Evolutionary conservation across 2,113 vertebrate genomes (phyloP), one percentile per base, ranked within the genome.

Genomic region (Hylia prasina): DNA sequence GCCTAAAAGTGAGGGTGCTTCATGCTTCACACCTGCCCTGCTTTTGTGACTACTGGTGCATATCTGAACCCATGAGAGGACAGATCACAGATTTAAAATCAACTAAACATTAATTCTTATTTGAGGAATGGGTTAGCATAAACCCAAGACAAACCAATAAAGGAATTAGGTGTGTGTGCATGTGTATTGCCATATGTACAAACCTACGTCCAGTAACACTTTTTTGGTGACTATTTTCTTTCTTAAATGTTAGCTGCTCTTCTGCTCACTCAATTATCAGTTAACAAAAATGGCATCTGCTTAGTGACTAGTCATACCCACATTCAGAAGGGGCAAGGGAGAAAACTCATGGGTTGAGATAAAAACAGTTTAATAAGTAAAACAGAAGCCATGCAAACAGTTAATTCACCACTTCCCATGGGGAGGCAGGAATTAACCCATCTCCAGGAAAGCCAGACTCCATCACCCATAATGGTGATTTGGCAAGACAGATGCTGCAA

Each of bases 381-480:
- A 18, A 54, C 23, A 66, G 86, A 89, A 80, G 19, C 31, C 6
- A 2, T 0, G 0, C 39, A 64, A 8, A 3, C 12, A 92, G 87
- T 84, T 57, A 0, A 51, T 69, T 73, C 37, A 47, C 13, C 7
- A 10, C 37, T 51, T 65, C 42, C 51, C 19, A 31, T 4, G 0
- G 6, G 39, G 58, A 83, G 57, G 39, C 33, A 84, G 33, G 40
- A 31, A 44, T 24, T 60, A 69, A 70, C 15, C 33, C 69, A 51
- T 15, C 23, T 14, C 48, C 40, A 69, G 45, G 54, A 84, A 33
- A 90, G 64, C 23, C 64, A n/a, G 33, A 42, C 13, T 63, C 37
- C 23, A 6, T 42, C 60, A 77, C 2, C 0, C 2, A 0, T 12
- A 56, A 39, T 0, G 0, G 9, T 30, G 23, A 81, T 30, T 78